Evolutionary conservation across 1,140 invertebrate species (phyloP), one percentile per base, ranked within the genome.

Genomic region (Apis dorsata): DNA sequence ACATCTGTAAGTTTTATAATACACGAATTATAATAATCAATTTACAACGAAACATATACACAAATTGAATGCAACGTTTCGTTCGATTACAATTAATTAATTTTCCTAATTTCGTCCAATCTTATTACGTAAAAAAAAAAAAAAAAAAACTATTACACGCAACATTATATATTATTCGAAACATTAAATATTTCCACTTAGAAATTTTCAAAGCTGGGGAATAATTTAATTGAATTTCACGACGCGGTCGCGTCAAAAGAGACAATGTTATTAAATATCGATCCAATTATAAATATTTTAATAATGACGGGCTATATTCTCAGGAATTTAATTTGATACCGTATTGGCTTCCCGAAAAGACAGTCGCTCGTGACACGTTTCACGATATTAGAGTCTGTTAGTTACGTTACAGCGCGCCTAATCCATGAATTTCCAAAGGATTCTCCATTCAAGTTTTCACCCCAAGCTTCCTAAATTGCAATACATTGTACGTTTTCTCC

Each of bases 361-460:
- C 28, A 68, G 19, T 44, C 44, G 19, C 65, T 44, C 65, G 34
- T 10, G 28, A 15, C 24, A 7, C 10, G 19, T 21, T 34, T 12
- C 5, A 5, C 12, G 34, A 19, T 13, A 44, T 51, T n/a, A 21
- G 66, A 13, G 19, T 53, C 49, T 15, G 11, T 44, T 13, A 53
- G 53, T 49, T 70, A 71, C 44, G 34, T 79, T 79, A 69, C n/a
- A 24, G 19, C 55, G 53, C 19, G 66, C 69, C 49, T 71, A 44
- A 62, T 79, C 51, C 57, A 62, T 28, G 68, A 53, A 70, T 78
- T 69, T 57, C 65, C 53, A 15, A 28, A 10, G 51, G 7, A n/a
- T 28, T 24, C 53, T 55, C 21, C 65, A 69, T 78, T 77, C 75
- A 66, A 8, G 51, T 71, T 79, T 60, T 44, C 66, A 17, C 66